Evolutionary conservation across 2,888 invertebrate species (phyloP).

Genomic region (Amaurobius ferox): DNA sequence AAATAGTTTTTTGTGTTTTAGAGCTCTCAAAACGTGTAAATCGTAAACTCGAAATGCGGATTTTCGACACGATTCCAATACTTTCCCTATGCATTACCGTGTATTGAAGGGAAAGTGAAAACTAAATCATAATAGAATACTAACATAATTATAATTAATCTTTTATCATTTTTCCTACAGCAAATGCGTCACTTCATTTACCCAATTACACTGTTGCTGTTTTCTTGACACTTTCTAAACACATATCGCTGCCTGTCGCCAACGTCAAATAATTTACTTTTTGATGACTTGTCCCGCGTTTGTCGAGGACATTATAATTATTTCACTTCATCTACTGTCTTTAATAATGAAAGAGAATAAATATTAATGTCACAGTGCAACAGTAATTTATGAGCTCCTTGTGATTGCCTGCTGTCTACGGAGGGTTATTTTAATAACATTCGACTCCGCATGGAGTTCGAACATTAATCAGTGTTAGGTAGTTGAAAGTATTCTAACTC

Average conservation of each 20-base stretch:
- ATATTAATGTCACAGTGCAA: background rate
- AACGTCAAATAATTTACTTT: constrained; percentile 6
- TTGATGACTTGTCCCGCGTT: constrained; percentile 2
- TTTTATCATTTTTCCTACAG: background rate
- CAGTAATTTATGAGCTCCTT: background rate
- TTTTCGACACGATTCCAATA: too few species aligned
- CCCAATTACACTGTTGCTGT: background rate
- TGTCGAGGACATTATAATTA: background rate
- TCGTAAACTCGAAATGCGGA: too few species aligned
- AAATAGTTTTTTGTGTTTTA: too few species aligned
- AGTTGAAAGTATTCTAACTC: background rate
- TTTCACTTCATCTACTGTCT: background rate
- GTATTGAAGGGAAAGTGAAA: too few species aligned
- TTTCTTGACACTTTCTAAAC: background rate
- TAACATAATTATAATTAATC: background rate
- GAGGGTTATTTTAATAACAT: constrained; percentile 3
- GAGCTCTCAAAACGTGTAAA: too few species aligned
- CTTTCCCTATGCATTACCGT: too few species aligned
- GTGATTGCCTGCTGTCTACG: background rate
- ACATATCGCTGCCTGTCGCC: background rate
- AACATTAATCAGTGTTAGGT: background rate
- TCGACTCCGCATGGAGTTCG: background rate
- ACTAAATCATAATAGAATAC: too few species aligned
- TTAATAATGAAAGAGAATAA: constrained; percentile 18
- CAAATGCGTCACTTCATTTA: constrained; percentile 8